These are phyloP conservation scores for Turritopsis rubra DNA, from an alignment of 30 jellyfish, hydroid and myxozoan genomes.

Conservation along the genomic window DNA sequence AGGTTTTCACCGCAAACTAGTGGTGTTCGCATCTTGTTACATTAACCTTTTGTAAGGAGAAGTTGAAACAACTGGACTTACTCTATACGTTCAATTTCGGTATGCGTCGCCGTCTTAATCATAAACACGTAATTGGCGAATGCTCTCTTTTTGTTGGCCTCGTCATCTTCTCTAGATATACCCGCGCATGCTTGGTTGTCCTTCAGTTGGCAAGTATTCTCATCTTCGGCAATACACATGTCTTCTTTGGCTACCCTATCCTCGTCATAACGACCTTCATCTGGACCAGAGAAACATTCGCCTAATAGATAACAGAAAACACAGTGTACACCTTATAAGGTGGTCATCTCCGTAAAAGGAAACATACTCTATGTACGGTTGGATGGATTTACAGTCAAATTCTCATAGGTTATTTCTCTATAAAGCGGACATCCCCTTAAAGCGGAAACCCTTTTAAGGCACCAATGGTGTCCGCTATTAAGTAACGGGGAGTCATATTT, in stretches of 20 bases:
- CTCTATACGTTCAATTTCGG: constrained; percentile 63
- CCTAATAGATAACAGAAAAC: constrained; percentile 34
- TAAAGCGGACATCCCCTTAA: no score
- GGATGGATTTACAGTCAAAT: no score
- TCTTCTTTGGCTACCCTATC: constrained; percentile 75
- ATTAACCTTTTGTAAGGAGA: no score
- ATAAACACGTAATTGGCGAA: constrained; percentile 60
- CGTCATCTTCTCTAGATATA: neutral
- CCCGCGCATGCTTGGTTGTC: constrained; percentile 37
- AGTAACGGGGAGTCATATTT: no score
- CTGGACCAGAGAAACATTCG: constrained; percentile 94
- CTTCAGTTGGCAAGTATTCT: constrained; percentile 31
- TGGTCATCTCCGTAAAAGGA: no score
- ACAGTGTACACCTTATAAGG: no score
- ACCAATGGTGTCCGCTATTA: no score
- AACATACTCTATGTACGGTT: no score
- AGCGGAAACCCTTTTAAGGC: no score
- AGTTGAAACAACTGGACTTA: constrained; percentile 29
- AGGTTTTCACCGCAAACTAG: no score
- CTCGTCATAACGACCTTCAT: constrained; percentile 94
- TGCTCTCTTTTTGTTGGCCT: neutral
- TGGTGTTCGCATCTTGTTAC: no score
- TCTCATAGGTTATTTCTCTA: no score
- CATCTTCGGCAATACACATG: constrained; percentile 46
- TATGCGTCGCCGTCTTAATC: constrained; percentile 49